Percentiles rank a stretch among this genome's conserved stretches.
phyloP scores from a whole-genome alignment of 1,140 invertebrate genomes.

The Ericerus pela region DNA sequence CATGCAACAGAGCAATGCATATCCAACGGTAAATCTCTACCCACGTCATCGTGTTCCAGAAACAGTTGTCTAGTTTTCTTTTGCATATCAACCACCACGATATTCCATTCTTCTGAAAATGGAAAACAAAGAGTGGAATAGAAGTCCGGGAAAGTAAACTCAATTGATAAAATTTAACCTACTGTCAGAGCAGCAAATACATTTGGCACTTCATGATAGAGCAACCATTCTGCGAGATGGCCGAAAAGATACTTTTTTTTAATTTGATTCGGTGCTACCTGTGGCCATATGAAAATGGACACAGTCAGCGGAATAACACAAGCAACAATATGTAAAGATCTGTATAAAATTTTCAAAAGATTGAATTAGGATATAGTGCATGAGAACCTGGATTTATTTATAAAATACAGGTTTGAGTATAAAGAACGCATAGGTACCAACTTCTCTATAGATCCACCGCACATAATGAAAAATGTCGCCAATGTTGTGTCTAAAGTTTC shows the following conservation, averaged over 20 bases:
- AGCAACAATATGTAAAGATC: not conserved
- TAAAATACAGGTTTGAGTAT: not conserved
- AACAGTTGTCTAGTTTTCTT: not conserved
- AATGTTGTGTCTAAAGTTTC: not conserved
- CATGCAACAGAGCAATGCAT: not conserved
- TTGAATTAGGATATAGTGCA: too few relatives aligned
- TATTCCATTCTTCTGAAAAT: not conserved
- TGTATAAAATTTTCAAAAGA: not conserved
- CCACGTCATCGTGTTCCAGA: not conserved
- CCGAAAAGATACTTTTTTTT: not conserved
- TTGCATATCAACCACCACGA: conserved; percentile 5
- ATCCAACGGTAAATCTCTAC: not conserved
- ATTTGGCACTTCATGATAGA: not conserved
- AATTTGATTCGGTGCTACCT: not conserved
- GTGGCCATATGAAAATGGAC: not conserved
- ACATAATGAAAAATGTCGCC: not conserved
- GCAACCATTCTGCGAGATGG: not conserved
- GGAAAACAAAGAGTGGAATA: not conserved
- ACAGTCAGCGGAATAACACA: not conserved
- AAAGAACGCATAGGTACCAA: not conserved
- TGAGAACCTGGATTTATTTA: not conserved
- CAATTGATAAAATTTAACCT: not conserved
- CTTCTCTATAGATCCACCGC: not conserved
- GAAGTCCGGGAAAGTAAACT: not conserved
- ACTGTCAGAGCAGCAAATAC: not conserved